Conservation (phyloP, 2,113 vertebrate genomes). For the Lophochroa leadbeateri region DNA sequence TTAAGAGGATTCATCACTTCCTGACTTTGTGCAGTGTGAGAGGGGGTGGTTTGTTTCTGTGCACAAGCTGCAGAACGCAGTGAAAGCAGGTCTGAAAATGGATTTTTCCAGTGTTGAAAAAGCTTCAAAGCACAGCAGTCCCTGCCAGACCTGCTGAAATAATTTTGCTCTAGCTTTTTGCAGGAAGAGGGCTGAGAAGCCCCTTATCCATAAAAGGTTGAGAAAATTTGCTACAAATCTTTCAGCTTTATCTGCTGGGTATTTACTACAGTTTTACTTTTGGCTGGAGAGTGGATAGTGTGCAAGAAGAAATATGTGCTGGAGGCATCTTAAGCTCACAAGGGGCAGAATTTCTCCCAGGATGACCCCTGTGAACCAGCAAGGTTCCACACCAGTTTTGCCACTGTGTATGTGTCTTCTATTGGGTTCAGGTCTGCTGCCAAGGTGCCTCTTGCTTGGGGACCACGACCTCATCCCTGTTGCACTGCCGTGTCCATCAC, state of each 20-base stretch:
- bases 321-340: neutral
- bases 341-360: neutral
- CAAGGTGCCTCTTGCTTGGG: neutral
- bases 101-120: neutral
- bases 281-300: neutral
- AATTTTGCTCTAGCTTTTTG: neutral
- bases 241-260: neutral
- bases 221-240: neutral
- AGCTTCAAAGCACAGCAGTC: neutral
- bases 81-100: neutral
- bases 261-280: neutral
- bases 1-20: neutral
- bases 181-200: neutral
- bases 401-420: neutral
- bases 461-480: rapidly evolving
- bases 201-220: neutral
- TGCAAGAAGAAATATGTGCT: neutral
- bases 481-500: neutral
- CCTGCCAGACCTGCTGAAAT: neutral
- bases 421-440: neutral
- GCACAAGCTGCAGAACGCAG: neutral
- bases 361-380: neutral
- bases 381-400: neutral
- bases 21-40: too few species aligned
- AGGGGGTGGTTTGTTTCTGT: neutral